Base-by-base conservation (phyloP, 2,113 vertebrate species). In the Oriolus oriolus region DNA sequence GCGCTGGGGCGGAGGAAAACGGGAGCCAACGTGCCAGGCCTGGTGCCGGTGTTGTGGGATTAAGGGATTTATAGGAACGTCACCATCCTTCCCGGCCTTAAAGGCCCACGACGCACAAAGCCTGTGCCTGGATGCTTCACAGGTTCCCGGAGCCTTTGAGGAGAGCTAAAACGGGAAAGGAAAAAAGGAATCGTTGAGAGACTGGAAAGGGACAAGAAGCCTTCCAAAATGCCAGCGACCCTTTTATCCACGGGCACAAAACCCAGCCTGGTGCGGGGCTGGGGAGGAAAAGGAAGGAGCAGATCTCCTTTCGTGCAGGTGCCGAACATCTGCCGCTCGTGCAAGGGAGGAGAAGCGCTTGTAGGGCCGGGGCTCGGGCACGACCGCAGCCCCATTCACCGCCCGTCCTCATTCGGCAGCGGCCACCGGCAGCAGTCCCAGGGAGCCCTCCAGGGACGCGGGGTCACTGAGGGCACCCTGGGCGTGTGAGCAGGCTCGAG, bases 391-490 rank as follows among this genome's bases (percentile, higher is more conserved):
- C 87, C 8, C 45, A 45, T 76, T 71, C 90, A 45, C 66, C 54
- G 33, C 87, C 59, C 27, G 90, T 19, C 69, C 89, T 70, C 65
- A 0, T 2, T 21, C 1, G 19, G 37, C 60, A 28, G 75, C 47
- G 6, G 9, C 18, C 1, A 10, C 1, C 54, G 1, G 15, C 7
- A 3, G 0, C 53, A 9, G 9, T 1, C 35, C 0, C 54, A 1
- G 11, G 47, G 81, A 56, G 20, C 50, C 50, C 16, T 11, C 7
- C 39, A 11, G 92, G 90, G 94, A 23, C 65, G 37, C 7, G 64
- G 37, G 13, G 63, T 44, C 71, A 1, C 60, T 18, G 31, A 19
- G 54, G 76, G 59, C 87, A 13, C 44, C 35, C 63, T 6, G 77
- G 42, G 47, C 66, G 11, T 24, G 66, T 2, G 16, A 41, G 52